Percentiles rank a stretch among this genome's conserved stretches.
These are phyloP conservation scores for Gila robusta DNA, from an alignment of 2,797 vertebrate species.

Conservation along the genomic window DNA sequence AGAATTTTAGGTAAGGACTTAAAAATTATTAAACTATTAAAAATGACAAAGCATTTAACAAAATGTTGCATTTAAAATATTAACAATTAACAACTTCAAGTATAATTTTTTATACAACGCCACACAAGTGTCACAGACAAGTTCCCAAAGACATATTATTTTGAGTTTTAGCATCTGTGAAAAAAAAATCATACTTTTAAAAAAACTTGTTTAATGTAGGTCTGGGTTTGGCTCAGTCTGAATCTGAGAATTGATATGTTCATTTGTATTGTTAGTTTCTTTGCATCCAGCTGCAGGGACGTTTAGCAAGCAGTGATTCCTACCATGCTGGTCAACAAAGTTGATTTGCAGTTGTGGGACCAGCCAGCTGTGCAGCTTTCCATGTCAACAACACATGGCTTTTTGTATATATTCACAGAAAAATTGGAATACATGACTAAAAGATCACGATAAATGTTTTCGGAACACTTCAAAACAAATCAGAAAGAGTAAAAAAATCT, in stretches of 20 bases:
- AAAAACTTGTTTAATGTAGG: not conserved
- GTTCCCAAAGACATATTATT: not conserved
- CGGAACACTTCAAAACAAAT: not conserved
- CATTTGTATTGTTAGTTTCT: not conserved
- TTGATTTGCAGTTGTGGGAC: conserved; percentile 22
- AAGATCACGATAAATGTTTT: not conserved
- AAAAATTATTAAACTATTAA: not conserved
- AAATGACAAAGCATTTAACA: too few species aligned
- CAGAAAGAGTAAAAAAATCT: not conserved
- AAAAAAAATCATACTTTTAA: not conserved
- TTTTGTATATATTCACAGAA: conserved; percentile 2
- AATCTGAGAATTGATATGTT: not conserved
- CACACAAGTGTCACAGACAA: not conserved
- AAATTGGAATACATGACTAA: conserved; percentile 1
- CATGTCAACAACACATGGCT: conserved; percentile 18
- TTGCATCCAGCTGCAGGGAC: conserved; percentile 19
- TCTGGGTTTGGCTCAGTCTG: not conserved
- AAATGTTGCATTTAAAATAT: not conserved
- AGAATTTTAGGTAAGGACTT: not conserved
- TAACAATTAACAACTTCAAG: not conserved
- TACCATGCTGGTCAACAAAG: conserved; percentile 17
- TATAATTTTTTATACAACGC: not conserved
- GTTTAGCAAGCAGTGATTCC: not conserved
- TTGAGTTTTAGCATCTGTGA: too few species aligned
- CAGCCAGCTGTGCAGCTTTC: conserved; percentile 7